Evolutionary conservation across 2,888 invertebrate genomes (phyloP), one percentile per base, ranked within the genome.

Genomic region (Caenorhabditis japonica): DNA sequence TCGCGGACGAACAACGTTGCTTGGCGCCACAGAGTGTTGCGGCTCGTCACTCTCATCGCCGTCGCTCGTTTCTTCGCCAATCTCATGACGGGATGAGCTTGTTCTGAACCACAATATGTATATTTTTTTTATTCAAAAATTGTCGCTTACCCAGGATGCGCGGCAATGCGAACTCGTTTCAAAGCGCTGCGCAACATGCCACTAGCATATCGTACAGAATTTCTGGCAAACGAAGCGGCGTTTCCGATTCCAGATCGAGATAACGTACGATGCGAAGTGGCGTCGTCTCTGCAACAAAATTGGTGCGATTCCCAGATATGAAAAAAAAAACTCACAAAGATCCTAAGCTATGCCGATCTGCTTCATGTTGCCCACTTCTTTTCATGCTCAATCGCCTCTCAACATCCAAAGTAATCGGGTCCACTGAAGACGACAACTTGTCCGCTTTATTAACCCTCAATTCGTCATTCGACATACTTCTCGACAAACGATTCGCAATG

Each of bases 1-100:
- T 0, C 95, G 94, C 0, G 96, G 95, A 89, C 97, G 95, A 0
- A 82, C 82, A 21, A 82, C 76, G 5, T 69, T 49, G 19, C 49
- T 60, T 3, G 60, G 60, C 7, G 51, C 66, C 5, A 59, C 44
- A 46, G 64, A 10, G 1, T 59, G 59, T 10, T 56, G 68, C 1
- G 64, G 61, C 23, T 68, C 66, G 33, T 78, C 77, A 30, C 70
- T 76, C 21, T 78, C 73, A 23, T 76, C 78, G 10, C 73, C 76
- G 10, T 73, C 79, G 23, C 75, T 75, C 2, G 68, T 78, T 46
- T 75, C 76, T 39, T 69, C 75, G 3, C 59, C 69, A 15, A 62
- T 70, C 13, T 33, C 69, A 33, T 62, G 46, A 10, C 59, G 62
- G n/a, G 44, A 10, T 38, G 38, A 25, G 2, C 19, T 23, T 12